These are phyloP conservation scores for Acanthurus leucopareius DNA, from an alignment of 2,797 vertebrate species.

Conservation along the genomic window DNA sequence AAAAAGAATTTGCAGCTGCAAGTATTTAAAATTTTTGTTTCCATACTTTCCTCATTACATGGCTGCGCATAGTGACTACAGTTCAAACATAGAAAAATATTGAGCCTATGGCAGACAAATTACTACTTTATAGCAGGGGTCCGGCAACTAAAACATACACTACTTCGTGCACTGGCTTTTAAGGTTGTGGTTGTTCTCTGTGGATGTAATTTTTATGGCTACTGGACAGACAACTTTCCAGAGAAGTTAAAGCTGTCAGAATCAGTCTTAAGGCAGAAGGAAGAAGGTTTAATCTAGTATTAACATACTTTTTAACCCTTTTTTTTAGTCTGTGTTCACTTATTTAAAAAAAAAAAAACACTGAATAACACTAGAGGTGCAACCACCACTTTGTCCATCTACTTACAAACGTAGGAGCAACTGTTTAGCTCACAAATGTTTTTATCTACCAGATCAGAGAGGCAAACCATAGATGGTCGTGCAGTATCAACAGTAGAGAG, in stretches of 20 bases:
- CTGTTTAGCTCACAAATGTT: neutral
- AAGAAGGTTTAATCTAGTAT: neutral
- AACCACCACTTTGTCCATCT: neutral
- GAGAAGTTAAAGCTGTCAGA: neutral
- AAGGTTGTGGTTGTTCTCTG: no score
- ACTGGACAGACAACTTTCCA: no score
- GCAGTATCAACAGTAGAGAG: neutral
- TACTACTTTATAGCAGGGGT: neutral
- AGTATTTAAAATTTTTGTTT: neutral
- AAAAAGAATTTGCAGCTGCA: no score
- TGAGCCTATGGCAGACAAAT: neutral
- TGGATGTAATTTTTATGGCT: no score
- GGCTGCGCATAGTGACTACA: neutral
- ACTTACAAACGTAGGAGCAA: neutral
- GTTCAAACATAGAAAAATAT: neutral
- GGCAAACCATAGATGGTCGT: conserved; percentile 5
- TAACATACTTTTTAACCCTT: no score
- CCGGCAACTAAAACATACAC: neutral
- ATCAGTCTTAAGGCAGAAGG: no score
- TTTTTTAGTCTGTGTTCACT: neutral
- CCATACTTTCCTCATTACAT: neutral
- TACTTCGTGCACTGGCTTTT: no score
- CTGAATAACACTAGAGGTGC: neutral
- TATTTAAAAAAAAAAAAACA: neutral
- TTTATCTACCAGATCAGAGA: conserved; percentile 8